Evolutionary conservation across 2,888 invertebrate species (phyloP).

Genomic region (Drosophila paranaensis): DNA sequence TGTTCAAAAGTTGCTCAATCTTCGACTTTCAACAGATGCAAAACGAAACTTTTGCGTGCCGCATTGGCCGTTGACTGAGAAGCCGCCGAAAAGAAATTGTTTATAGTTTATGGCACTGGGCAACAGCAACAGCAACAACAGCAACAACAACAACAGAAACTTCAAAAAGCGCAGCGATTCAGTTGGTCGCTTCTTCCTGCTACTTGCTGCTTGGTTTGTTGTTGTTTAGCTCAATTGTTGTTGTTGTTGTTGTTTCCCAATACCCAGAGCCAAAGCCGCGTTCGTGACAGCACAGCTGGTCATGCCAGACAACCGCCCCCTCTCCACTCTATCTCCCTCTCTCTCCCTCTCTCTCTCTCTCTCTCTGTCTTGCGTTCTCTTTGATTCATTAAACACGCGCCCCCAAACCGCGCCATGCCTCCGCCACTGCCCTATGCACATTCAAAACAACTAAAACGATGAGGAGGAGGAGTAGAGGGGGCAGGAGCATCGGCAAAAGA

Average conservation of each 20-base stretch:
- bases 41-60: constrained; percentile 75
- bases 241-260: constrained; percentile 52
- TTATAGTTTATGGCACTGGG: constrained; percentile 60
- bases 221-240: constrained; percentile 35
- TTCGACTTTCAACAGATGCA: constrained; percentile 65
- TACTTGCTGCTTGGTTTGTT: constrained; percentile 36
- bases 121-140: constrained; percentile 33
- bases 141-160: constrained; percentile 34
- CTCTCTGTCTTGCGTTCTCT: constrained; percentile 40
- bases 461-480: constrained; percentile 9
- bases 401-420: constrained; percentile 7
- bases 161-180: constrained; percentile 72
- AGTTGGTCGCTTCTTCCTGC: constrained; percentile 78
- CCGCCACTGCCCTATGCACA: constrained; percentile 4
- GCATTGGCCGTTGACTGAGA: constrained; percentile 62
- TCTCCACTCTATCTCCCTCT: not conserved
- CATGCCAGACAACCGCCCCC: constrained; percentile 20
- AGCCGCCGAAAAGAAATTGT: constrained; percentile 73
- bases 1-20: constrained; percentile 56
- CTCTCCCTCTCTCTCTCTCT: not conserved
- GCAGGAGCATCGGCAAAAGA: constrained; percentile 16
- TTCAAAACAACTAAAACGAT: constrained; percentile 36
- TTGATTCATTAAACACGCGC: constrained; percentile 64
- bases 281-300: constrained; percentile 74
- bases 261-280: constrained; percentile 55